These are phyloP conservation scores for Lutjanus argentimaculatus DNA, from an alignment of 2,797 vertebrate genomes.

Conservation along the genomic window DNA sequence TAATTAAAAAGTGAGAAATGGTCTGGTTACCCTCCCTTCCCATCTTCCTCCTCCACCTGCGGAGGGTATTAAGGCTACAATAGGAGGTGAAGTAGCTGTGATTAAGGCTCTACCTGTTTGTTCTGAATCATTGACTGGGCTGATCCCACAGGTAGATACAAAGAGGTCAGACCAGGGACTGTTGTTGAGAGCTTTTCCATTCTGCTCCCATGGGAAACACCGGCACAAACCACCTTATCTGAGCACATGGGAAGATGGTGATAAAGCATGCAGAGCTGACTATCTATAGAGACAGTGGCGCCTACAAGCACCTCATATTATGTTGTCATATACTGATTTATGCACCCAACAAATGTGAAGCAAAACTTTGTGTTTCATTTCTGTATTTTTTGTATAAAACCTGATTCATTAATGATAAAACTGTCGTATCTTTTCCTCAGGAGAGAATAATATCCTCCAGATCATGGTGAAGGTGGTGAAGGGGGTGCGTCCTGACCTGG, in stretches of 20 bases:
- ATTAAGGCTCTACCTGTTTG: conserved; percentile 66
- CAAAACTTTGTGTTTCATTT: background rate
- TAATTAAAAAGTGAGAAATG: conserved; percentile 59
- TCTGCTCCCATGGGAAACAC: conserved; percentile 62
- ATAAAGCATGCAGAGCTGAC: conserved; percentile 38
- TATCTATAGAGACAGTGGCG: conserved; percentile 4
- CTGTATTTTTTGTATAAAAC: background rate
- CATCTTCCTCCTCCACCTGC: conserved; percentile 38
- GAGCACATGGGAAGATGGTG: conserved; percentile 38
- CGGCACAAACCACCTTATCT: conserved; percentile 40
- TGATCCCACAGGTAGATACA: conserved; percentile 62
- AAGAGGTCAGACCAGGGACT: conserved; percentile 40
- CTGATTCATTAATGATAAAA: background rate
- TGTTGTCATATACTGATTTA: conserved; percentile 4
- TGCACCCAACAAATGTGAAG: background rate
- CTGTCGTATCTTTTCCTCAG: conserved; percentile 72
- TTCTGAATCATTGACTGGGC: conserved; percentile 69
- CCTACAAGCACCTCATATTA: conserved; percentile 6
- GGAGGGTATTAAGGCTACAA: conserved; percentile 59
- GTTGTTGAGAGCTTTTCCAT: conserved; percentile 22
- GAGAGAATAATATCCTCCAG: conserved; percentile 97
- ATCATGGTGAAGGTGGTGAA: conserved; percentile 99
- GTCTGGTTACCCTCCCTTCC: conserved; percentile 33
- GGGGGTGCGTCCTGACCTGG: conserved; percentile 94
- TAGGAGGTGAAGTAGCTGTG: conserved; percentile 53